Base-by-base conservation (phyloP, 2,113 vertebrate genomes). In the Paedocypris sp. region DNA sequence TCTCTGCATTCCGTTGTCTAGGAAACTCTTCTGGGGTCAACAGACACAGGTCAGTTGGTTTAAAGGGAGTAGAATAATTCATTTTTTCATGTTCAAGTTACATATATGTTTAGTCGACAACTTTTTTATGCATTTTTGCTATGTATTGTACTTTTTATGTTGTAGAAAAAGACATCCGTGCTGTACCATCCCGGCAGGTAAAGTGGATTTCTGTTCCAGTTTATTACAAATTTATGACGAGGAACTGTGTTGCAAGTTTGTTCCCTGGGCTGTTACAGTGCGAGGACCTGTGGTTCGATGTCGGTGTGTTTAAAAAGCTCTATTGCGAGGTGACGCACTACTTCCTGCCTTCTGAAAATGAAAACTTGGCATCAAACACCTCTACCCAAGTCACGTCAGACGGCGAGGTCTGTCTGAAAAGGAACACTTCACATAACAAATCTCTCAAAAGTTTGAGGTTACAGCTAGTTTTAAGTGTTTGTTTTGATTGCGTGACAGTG, bases 231-330 rank as follows among this genome's bases (percentile, higher is more conserved):
- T n/a, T 8, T 4, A n/a, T 45, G 43, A 26, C 18, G 39, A 28
- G 12, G 15, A 6, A 32, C 23, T 47, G 1, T n/a, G n/a, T n/a
- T n/a, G 33, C 23, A 18, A 16, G 19, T 22, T 20, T 29, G 3
- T 15, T 15, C 13, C 6, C 32, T 43, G 2, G 28, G 1, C 15
- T 8, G 25, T 35, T 46, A 48, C 32, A 54, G 57, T 29, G 26
- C 18, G 66, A 69, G 52, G 72, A 20, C 10, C 76, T 74, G 28
- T 99, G 95, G 95, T 94, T 85, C 12, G 93, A 99, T 38, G 92
- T 94, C 4, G 91, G 95, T 1, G 90, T 95, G 74, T 94, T 95
- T 76, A 94, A 88, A 82, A 86, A 83, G 38, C 92, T 85, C 23
- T 94, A 79, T 28, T 89, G 87, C 32, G 84, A 93, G 75, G 90